Evolutionary conservation across 2,797 vertebrate species (phyloP), one percentile per base, ranked within the genome.

Genomic region (Sciaenops ocellatus): DNA sequence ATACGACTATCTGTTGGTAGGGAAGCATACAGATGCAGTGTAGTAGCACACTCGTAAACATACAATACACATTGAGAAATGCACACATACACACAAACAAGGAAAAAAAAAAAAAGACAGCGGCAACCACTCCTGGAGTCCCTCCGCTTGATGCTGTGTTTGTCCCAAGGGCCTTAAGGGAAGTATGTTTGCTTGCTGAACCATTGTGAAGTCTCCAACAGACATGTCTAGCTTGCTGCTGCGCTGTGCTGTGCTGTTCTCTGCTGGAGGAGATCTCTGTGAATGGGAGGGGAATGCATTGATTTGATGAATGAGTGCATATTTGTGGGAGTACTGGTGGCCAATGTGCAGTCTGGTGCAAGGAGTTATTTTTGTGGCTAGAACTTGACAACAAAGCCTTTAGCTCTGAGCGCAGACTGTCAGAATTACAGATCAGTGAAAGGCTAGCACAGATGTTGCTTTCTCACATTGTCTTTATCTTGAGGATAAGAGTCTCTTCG

Each of bases 231-330:
- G 92, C 89, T 90, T 80, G 89, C 89, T 73, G 92, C 93, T 92
- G 93, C 46, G 92, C 84, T 83, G 89, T 78, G 88, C 90, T 88
- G 88, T 86, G 87, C 90, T 88, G 88, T 89, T 90, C 93, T 87
- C 89, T 90, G 91, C 93, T 95, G 94, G 92, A 94, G 94, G 94
- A 94, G 89, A 94, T 94, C 89, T 90, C 89, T 90, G 93, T 95
- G 93, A 95, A 94, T 94, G 92, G 90, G 90, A 92, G 92, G 90
- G 92, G 92, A 94, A 95, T 93, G 92, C 92, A 92, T 93, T 94
- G 92, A 93, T 94, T 94, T 95, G 94, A 95, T 94, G 94, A 95
- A 95, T 94, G 93, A 95, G 94, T 93, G 93, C 92, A 92, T 94
- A 92, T 95, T 94, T 94, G 89, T 86, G 91, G 92, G 91, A 89